These are phyloP conservation scores for Anabacerthia variegaticeps DNA, from an alignment of 2,797 vertebrate genomes.

Conservation along the genomic window DNA sequence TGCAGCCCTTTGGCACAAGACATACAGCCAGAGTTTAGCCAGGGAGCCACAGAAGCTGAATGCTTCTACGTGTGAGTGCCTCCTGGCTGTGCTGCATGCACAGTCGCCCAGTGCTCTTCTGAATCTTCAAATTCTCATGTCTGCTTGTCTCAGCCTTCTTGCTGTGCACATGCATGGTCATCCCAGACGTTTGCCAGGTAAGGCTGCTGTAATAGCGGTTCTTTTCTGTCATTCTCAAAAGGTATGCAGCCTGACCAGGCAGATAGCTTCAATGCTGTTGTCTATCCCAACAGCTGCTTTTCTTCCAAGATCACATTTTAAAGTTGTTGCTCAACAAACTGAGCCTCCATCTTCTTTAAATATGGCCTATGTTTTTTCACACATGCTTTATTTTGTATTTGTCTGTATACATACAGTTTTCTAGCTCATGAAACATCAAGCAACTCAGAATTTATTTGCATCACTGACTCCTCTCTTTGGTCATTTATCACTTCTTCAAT, in stretches of 20 bases:
- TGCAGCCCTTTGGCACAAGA: rapidly evolving
- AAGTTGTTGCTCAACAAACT: not conserved
- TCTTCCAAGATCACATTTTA: not conserved
- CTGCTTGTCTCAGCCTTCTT: not conserved
- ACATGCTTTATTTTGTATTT: not conserved
- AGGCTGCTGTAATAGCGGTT: not conserved
- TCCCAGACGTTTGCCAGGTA: not conserved
- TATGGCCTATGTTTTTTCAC: not conserved
- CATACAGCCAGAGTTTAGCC: not conserved
- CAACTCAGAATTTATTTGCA: not conserved
- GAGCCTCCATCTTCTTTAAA: not conserved
- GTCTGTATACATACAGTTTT: rapidly evolving
- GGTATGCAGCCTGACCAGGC: not conserved
- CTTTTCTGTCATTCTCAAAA: not conserved
- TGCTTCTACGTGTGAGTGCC: rapidly evolving
- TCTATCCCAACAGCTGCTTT: not conserved
- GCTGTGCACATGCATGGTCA: rapidly evolving
- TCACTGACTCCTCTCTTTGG: not conserved
- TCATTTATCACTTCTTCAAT: not conserved
- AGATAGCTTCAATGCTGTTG: not conserved
- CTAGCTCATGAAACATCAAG: not conserved
- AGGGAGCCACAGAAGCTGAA: not conserved
- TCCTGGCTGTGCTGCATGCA: not conserved
- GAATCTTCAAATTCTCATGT: rapidly evolving
- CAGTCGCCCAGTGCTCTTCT: rapidly evolving